Evolutionary conservation across 2,797 vertebrate genomes (phyloP).

Genomic region (Hylomyscus alleni): DNA sequence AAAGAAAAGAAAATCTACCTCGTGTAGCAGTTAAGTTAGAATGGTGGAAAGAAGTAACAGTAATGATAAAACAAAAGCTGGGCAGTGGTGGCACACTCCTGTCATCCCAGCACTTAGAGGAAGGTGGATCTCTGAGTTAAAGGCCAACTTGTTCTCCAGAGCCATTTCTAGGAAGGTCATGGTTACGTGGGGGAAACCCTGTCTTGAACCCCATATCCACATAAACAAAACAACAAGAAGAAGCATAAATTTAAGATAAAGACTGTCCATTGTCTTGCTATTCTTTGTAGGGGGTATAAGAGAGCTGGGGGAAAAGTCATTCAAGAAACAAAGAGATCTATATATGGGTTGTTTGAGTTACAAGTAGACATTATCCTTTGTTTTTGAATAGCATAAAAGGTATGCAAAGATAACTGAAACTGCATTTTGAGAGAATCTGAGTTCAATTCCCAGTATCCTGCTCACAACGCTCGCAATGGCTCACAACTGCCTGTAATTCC

Average conservation of each 20-base stretch:
- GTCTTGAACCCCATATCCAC: no score
- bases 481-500: neutral
- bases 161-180: no score
- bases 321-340: neutral
- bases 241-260: neutral
- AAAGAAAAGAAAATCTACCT: constrained; percentile 28
- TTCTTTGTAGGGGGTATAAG: neutral
- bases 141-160: no score
- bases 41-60: constrained; percentile 41
- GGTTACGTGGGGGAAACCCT: no score
- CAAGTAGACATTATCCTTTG: neutral
- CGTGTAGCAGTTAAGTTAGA: constrained; percentile 54
- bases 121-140: neutral
- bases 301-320: neutral
- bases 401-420: neutral
- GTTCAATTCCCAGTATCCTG: neutral
- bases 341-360: neutral
- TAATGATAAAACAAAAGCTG: neutral
- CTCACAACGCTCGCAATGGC: neutral
- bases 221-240: no score
- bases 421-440: neutral
- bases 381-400: neutral
- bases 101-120: neutral
- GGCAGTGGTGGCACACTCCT: neutral
- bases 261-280: neutral